Percentiles rank a stretch among this genome's conserved stretches.
Evolutionary conservation across 35 echinoderm and acorn worm species (phyloP).

Genomic region (Lytechinus pictus): DNA sequence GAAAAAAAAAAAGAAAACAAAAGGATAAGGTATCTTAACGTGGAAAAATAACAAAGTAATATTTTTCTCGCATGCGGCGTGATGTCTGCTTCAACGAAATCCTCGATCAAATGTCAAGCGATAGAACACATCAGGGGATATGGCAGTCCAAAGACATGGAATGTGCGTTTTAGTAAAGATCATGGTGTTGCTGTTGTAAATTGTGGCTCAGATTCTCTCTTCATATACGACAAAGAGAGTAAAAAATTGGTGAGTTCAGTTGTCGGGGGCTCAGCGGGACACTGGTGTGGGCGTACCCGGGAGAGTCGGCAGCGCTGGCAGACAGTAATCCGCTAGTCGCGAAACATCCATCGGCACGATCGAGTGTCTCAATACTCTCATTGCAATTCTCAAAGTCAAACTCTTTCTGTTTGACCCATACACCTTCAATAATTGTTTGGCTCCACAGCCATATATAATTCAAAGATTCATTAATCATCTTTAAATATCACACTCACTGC

Average conservation of each 20-base stretch:
- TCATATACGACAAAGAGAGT: neutral
- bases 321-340: neutral
- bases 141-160: neutral
- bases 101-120: conserved; percentile 1
- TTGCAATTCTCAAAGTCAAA: no score
- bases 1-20: no score
- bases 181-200: neutral
- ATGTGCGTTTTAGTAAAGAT: neutral
- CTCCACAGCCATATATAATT: no score
- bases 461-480: no score
- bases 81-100: neutral
- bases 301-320: neutral
- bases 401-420: no score
- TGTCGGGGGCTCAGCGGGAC: neutral
- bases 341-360: no score
- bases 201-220: neutral
- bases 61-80: neutral
- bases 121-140: neutral
- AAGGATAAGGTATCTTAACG: no score
- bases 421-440: no score
- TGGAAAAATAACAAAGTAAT: no score
- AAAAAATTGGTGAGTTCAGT: neutral
- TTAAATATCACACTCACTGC: no score
- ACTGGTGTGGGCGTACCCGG: neutral
- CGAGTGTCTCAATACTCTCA: no score